Percentiles rank a stretch among this genome's conserved stretches.
Conservation (phyloP, 2,797 vertebrate species). For the Enteromius anoplus region DNA sequence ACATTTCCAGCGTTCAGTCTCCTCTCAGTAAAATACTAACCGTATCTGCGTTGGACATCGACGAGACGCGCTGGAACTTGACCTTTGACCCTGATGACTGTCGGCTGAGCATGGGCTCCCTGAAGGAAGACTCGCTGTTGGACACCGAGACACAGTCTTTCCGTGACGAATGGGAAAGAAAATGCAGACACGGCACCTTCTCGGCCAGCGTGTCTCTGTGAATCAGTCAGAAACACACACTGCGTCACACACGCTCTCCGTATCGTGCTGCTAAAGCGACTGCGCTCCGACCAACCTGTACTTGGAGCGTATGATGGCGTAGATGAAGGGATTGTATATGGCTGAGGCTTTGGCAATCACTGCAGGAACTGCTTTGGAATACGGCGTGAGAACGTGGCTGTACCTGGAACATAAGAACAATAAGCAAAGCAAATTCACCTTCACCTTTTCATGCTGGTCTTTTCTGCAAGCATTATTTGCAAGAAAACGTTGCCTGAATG, state of each 20-base stretch:
- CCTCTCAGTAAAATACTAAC: constrained; percentile 64
- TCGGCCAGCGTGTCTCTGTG: constrained; percentile 75
- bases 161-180: constrained; percentile 64
- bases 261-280: background rate
- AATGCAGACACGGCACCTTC: constrained; percentile 76
- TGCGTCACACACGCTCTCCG: background rate
- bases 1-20: background rate
- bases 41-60: constrained; percentile 74
- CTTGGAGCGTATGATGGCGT: constrained; percentile 89
- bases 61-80: constrained; percentile 72
- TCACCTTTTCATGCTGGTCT: background rate
- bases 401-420: constrained; percentile 72
- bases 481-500: background rate
- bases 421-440: background rate
- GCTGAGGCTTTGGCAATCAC: constrained; percentile 91
- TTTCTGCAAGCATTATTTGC: background rate
- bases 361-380: constrained; percentile 88
- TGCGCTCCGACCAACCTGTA: constrained; percentile 79
- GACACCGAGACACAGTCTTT: constrained; percentile 69
- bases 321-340: constrained; percentile 92
- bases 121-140: constrained; percentile 73
- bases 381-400: constrained; percentile 80
- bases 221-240: background rate
- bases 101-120: constrained; percentile 69
- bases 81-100: constrained; percentile 70